Percentiles rank a stretch among this genome's conserved stretches.
Evolutionary conservation across 2,797 vertebrate species (phyloP).

Genomic region (Lithobates pipiens): DNA sequence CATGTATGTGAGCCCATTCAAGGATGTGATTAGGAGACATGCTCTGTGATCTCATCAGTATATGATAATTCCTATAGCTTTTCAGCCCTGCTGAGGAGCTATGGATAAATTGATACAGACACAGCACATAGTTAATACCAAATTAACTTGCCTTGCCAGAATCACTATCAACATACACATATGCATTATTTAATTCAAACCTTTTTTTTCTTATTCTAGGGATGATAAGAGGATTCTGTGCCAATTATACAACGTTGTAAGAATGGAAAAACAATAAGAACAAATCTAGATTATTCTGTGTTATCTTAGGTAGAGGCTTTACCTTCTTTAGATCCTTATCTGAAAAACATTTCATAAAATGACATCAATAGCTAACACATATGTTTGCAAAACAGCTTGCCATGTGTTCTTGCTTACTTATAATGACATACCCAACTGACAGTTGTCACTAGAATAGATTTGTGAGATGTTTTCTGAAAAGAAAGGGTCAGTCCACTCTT

Average conservation of each 20-base stretch:
- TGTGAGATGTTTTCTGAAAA: background rate
- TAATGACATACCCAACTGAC: background rate
- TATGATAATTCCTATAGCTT: conserved; percentile 59
- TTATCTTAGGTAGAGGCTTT: conserved; percentile 3
- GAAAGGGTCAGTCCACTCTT: background rate
- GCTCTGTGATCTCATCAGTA: conserved; percentile 59
- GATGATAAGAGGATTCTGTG: conserved; percentile 33
- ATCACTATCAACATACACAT: conserved; percentile 31
- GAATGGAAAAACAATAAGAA: conserved; percentile 8
- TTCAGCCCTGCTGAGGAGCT: conserved; percentile 44
- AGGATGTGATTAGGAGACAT: conserved; percentile 61
- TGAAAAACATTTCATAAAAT: conserved; percentile 10
- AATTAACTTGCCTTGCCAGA: conserved; percentile 38
- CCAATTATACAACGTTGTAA: conserved; percentile 33
- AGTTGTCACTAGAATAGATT: background rate
- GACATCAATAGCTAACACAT: background rate
- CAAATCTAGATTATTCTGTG: conserved; percentile 6
- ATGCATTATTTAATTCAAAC: conserved; percentile 50
- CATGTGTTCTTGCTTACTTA: background rate
- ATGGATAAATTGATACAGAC: conserved; percentile 48
- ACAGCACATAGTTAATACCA: conserved; percentile 49
- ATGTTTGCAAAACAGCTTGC: background rate
- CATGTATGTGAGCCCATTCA: conserved; percentile 60
- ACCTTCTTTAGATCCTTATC: conserved; percentile 17
- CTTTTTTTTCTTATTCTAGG: background rate